Evolutionary conservation across 1,140 invertebrate genomes (phyloP), one percentile per base, ranked within the genome.

Genomic region (Calephelis nemesis): DNA sequence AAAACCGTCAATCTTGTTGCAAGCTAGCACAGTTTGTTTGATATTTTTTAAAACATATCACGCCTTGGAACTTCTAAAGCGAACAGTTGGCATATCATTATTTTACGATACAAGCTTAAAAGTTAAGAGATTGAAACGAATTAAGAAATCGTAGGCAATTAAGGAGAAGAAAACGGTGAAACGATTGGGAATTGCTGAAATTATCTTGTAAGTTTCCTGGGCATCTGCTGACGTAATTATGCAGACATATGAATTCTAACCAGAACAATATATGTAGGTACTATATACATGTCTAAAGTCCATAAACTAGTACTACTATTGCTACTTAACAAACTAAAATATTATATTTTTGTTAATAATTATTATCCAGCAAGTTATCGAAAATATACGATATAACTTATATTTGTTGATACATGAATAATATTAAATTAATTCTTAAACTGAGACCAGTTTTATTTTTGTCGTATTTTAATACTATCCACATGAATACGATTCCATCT

Each of bases 11-110:
- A 39, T 39, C 11, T 19, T 39, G 19, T 65, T 42, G 64, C 64
- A 45, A 42, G n/a, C 65, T 66, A 65, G 39, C 39, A 13, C 50
- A 13, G 47, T 47, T 65, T 60, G 62, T 70, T 64, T 52, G 58
- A 63, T 69, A 67, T 69, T 74, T 71, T 68, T 68, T 65, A 71
- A 60, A 65, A 90, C 87, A 90, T 90, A 90, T 90, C 87, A 88
- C 83, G 85, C 84, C 86, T 81, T 79, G 82, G 67, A 75, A 54
- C 74, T 69, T 75, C 70, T 68, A 72, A 76, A 80, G 75, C 82
- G 77, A 75, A 78, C 79, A 75, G 79, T 70, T 74, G 71, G 80
- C 87, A 89, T 89, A 89, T 89, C 87, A 89, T 83, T 82, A 79
- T 68, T 63, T 72, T 70, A 71, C 58, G 65, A 70, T 70, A 71